Base-by-base conservation (phyloP, 2,113 vertebrate species). In the Excalfactoria chinensis region DNA sequence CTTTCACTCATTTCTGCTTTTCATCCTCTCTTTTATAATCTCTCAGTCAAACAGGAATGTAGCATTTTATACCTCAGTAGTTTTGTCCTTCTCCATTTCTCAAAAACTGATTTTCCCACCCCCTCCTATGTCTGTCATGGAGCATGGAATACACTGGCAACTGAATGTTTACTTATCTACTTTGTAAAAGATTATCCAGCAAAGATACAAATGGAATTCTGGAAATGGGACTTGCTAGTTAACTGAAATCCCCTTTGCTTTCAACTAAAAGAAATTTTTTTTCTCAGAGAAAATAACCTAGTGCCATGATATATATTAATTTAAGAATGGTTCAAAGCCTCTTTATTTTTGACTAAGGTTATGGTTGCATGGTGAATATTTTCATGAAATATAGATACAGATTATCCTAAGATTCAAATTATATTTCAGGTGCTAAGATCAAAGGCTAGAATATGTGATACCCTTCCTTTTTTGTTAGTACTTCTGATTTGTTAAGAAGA, bases 401-500 rank as follows among this genome's bases (percentile, higher is more conserved):
- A 81, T 67, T 68, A 48, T 53, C 3, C 8, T 68, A 66, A 63
- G 35, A 70, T 11, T 40, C 7, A 92, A 92, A 62, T 71, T 58
- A 18, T 46, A 84, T 88, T 85, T 84, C 53, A 84, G 35, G 8
- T 88, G 7, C 26, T 58, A 56, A 35, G 18, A 60, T 80, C 37
- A 77, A 48, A 81, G 28, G 15, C 18, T 81, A 69, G 37, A 75
- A 64, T 40, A 62, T 62, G 71, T 78, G 48, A 34, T 75, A 66
- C 2, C 3, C 22, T 53, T 23, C 60, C 84, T 94, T 92, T 90
- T 88, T 56, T 56, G 3, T 5, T 88, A 74, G 4, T 3, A 6
- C 62, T 88, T 92, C 78, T 84, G 13, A 53, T 86, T 93, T 84
- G 6, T 71, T 86, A 69, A 91, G 72, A 55, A 72, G 26, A 75